Evolutionary conservation across 2,797 vertebrate species (phyloP).

Genomic region (Syngnathus rostellatus): DNA sequence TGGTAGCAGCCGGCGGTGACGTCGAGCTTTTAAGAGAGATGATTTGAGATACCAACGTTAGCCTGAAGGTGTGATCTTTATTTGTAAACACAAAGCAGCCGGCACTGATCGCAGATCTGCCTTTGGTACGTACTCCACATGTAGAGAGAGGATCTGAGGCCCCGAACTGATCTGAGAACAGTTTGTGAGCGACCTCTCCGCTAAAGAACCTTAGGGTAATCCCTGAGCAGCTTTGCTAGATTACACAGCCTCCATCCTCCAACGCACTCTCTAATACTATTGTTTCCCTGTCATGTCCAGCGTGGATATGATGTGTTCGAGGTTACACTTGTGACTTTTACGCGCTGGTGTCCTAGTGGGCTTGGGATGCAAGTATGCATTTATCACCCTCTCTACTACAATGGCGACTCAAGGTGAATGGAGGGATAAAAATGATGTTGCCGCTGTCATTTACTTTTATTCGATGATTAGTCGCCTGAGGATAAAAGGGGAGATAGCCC

Average conservation of each 20-base stretch:
- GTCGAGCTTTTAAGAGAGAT: conserved; percentile 9
- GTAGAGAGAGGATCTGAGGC: conserved; percentile 11
- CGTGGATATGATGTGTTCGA: conserved; percentile 12
- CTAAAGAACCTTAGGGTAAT: conserved; percentile 72
- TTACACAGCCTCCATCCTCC: conserved; percentile 67
- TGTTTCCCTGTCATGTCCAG: conserved; percentile 52
- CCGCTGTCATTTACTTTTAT: conserved; percentile 1
- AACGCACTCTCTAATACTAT: conserved; percentile 62
- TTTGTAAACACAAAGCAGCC: not conserved
- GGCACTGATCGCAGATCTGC: conserved; percentile 29
- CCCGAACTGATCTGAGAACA: conserved; percentile 48
- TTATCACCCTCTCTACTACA: conserved; percentile 14
- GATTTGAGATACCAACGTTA: conserved; percentile 34
- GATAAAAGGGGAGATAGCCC: not conserved
- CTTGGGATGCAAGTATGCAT: not conserved
- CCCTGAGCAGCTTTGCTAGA: conserved; percentile 68
- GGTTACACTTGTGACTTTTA: conserved; percentile 5
- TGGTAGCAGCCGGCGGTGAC: conserved; percentile 15
- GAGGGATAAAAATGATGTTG: conserved; percentile 1
- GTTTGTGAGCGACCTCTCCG: conserved; percentile 62
- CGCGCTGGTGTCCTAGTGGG: not conserved
- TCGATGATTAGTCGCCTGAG: not conserved
- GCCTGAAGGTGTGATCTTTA: conserved; percentile 22
- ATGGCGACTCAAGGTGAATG: conserved; percentile 21
- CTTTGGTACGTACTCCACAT: not conserved